phyloP scores from a whole-genome alignment of 2,888 invertebrate species.

The Drosophila atroscutellata region DNA sequence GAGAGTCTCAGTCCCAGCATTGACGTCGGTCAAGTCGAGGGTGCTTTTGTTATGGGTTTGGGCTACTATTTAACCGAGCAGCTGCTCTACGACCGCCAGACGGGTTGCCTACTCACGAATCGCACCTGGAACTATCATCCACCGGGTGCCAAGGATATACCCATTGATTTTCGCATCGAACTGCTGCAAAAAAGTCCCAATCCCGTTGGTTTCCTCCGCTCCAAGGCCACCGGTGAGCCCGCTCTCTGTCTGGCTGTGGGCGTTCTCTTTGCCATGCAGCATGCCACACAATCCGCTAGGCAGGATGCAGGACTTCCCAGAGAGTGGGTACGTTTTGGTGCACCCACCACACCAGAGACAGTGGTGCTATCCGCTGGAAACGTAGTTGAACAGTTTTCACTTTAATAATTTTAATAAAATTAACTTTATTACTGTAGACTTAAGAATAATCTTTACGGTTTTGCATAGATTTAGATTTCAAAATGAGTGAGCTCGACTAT shows the following conservation, averaged over 20 bases:
- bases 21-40: slow-evolving; percentile 92
- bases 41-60: slow-evolving; percentile 91
- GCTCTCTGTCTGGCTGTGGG: slow-evolving; percentile 86
- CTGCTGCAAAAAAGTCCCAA: slow-evolving; percentile 86
- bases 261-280: slow-evolving; percentile 88
- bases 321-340: slow-evolving; percentile 79
- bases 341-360: slow-evolving; percentile 83
- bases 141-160: slow-evolving; percentile 92
- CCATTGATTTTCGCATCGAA: slow-evolving; percentile 90
- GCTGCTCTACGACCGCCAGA: slow-evolving; percentile 87
- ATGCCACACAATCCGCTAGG: slow-evolving; percentile 89
- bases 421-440: not conserved
- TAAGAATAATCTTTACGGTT: not conserved
- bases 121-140: slow-evolving; percentile 93
- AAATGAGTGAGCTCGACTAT: not conserved
- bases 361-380: slow-evolving; percentile 73
- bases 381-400: slow-evolving; percentile 39
- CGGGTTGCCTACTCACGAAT: slow-evolving; percentile 89
- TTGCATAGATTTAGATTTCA: not conserved
- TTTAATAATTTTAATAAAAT: slow-evolving; percentile 13
- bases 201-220: slow-evolving; percentile 88
- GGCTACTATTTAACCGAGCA: slow-evolving; percentile 92
- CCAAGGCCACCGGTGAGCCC: slow-evolving; percentile 90
- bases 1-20: slow-evolving; percentile 90
- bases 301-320: slow-evolving; percentile 87